phyloP scores from a whole-genome alignment of 1,140 invertebrate genomes.

The Bombyx mori region DNA sequence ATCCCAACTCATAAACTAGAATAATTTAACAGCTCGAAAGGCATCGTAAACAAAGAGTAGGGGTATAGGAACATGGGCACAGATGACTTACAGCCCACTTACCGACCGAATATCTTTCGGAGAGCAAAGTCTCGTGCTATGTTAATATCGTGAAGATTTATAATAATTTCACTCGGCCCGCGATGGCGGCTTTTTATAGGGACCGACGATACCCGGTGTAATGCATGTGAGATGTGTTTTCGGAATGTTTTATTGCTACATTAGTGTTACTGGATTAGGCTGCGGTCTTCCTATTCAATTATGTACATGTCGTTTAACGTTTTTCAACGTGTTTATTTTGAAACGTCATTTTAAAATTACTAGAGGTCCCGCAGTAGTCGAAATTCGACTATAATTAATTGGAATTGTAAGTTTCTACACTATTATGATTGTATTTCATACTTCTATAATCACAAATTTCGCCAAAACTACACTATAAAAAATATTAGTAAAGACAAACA shows the following conservation, averaged over 20 bases:
- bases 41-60: slow-evolving; percentile 36
- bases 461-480: no score
- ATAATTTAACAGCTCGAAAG: neutral
- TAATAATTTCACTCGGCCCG: slow-evolving; percentile 56
- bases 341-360: no score
- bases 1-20: neutral
- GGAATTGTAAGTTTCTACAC: no score
- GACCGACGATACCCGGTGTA: slow-evolving; percentile 50
- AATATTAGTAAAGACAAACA: no score
- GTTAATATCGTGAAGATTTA: slow-evolving; percentile 67
- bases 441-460: no score
- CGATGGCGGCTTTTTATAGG: slow-evolving; percentile 55
- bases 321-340: no score
- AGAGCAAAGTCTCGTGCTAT: slow-evolving; percentile 66
- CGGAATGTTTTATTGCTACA: slow-evolving; percentile 37
- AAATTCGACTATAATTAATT: no score
- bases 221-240: slow-evolving; percentile 39
- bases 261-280: slow-evolving; percentile 2
- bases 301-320: no score
- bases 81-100: slow-evolving; percentile 63
- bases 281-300: no score
- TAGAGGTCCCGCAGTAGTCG: no score
- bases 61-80: slow-evolving; percentile 22
- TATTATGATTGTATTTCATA: no score
- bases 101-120: slow-evolving; percentile 45